These are phyloP conservation scores for Akabosia matsudoensis DNA, from an alignment of 1,140 invertebrate species.

Conservation along the genomic window DNA sequence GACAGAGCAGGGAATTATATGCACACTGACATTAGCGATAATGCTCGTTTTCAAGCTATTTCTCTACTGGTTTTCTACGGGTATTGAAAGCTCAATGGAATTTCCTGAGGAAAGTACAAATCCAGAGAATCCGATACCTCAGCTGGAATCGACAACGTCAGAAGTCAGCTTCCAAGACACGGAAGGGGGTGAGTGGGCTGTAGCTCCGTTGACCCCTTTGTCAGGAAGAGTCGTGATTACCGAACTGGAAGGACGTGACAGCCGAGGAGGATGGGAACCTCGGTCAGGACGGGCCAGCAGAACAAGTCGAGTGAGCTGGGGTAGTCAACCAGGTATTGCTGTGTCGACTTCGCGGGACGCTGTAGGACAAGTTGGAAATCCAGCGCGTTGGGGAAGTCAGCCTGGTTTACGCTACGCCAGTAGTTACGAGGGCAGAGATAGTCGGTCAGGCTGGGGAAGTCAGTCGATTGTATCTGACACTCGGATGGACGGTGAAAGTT, in stretches of 20 bases:
- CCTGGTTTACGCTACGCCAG: neutral
- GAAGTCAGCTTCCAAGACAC: neutral
- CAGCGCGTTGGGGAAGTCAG: conserved; percentile 9
- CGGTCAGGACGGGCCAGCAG: neutral
- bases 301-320: neutral
- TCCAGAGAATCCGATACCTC: neutral
- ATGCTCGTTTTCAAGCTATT: conserved; percentile 1
- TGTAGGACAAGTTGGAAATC: neutral
- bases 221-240: neutral
- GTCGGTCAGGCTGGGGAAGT: neutral
- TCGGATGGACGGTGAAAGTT: neutral
- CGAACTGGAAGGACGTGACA: conserved; percentile 2
- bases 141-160: neutral
- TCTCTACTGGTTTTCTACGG: neutral
- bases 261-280: neutral
- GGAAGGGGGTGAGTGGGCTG: neutral
- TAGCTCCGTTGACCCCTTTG: neutral
- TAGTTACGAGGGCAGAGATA: neutral
- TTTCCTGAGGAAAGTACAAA: neutral
- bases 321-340: neutral
- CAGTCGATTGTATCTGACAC: neutral
- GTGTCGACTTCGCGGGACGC: neutral
- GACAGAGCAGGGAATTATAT: conserved; percentile 3
- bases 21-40: conserved; percentile 16
- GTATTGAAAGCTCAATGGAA: neutral